A percentile compares a stretch with the other conserved stretches of the same genome.
Conservation (phyloP, 2,113 vertebrate genomes). For the Nothoprocta perdicaria region DNA sequence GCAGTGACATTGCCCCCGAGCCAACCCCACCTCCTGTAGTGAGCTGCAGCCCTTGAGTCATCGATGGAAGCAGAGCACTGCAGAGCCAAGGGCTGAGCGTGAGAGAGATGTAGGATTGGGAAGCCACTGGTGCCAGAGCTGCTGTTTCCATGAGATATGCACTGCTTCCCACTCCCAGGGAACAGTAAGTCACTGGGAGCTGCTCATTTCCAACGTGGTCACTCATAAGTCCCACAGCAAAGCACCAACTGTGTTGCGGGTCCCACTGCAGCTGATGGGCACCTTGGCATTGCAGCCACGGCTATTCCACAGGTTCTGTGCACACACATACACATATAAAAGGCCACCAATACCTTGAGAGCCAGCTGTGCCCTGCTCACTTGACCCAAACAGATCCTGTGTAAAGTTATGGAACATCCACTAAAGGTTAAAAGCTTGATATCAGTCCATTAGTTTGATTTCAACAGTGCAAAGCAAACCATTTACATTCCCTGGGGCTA, state of each 20-base stretch:
- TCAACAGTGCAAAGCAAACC: not conserved
- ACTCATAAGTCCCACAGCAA: not conserved
- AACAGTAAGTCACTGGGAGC: not conserved
- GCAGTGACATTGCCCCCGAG: not conserved
- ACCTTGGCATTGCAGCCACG: accelerated
- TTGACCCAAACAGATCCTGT: not conserved
- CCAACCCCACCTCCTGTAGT: not conserved
- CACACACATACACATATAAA: not conserved
- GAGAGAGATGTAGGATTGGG: not conserved
- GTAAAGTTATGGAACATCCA: not conserved
- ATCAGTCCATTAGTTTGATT: not conserved
- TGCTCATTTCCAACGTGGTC: not conserved
- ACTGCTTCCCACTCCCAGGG: not conserved
- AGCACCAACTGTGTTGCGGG: not conserved
- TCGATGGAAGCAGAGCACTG: not conserved
- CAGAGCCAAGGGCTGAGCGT: not conserved
- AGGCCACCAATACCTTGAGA: not conserved
- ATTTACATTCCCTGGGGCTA: not conserved
- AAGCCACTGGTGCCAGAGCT: not conserved
- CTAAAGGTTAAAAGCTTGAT: not conserved
- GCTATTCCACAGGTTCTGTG: not conserved
- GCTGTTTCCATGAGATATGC: not conserved
- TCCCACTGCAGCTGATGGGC: not conserved
- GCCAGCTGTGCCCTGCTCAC: not conserved
- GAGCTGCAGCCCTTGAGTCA: not conserved